Percentiles rank a stretch among this genome's conserved stretches.
These are phyloP conservation scores for Meliscaeva auricollis DNA, from an alignment of 2,888 invertebrate species.

Conservation along the genomic window DNA sequence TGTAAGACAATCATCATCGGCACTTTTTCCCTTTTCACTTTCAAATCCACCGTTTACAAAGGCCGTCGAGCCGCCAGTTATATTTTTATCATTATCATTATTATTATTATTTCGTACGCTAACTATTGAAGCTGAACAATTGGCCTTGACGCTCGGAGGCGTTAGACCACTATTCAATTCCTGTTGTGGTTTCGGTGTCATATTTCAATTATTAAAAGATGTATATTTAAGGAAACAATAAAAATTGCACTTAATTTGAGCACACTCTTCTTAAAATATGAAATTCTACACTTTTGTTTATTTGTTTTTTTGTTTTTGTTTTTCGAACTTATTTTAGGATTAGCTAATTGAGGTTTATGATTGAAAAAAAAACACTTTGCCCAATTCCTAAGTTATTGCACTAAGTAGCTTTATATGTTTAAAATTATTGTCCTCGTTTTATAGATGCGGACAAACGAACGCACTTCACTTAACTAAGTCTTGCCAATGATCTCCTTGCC, in stretches of 20 bases:
- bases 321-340: constrained; percentile 44
- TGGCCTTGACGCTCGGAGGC: constrained; percentile 54
- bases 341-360: constrained; percentile 35
- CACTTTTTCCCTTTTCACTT: constrained; percentile 62
- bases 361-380: constrained; percentile 11
- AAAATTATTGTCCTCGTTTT: constrained; percentile 24
- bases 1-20: constrained; percentile 45
- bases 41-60: constrained; percentile 67
- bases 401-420: constrained; percentile 3
- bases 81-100: background rate
- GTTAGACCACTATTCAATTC: constrained; percentile 60
- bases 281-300: background rate
- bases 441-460: constrained; percentile 61
- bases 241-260: constrained; percentile 24
- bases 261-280: constrained; percentile 16
- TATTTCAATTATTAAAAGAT: constrained; percentile 18
- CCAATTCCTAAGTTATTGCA: constrained; percentile 53
- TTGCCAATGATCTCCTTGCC: constrained; percentile 52
- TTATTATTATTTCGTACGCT: constrained; percentile 25
- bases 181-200: constrained; percentile 69
- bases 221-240: background rate
- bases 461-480: constrained; percentile 74
- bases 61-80: constrained; percentile 12
- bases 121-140: constrained; percentile 40
- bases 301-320: too few species aligned